Conservation (phyloP, 1,140 invertebrate species). For the Chionoecetes opilio region DNA sequence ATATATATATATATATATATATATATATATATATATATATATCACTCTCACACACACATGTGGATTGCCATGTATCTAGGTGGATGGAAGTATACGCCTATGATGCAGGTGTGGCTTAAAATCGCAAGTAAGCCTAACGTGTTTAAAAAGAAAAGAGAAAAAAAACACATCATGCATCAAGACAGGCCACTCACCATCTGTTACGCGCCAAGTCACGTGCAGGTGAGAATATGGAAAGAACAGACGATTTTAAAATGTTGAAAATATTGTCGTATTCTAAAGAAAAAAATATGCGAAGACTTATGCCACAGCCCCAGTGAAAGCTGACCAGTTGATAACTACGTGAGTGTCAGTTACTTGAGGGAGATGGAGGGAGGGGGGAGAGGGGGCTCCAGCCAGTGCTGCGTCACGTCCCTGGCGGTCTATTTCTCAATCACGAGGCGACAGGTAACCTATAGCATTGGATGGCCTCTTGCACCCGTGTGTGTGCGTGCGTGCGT, state of each 20-base stretch:
- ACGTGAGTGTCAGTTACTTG: background rate
- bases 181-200: background rate
- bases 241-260: background rate
- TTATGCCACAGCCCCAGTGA: background rate
- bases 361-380: background rate
- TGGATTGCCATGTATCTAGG: background rate
- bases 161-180: too few species aligned
- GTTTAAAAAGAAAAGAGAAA: too few species aligned
- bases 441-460: background rate
- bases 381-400: background rate
- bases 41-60: too few species aligned
- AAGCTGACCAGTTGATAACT: background rate
- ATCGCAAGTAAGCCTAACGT: background rate
- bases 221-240: background rate
- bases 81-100: background rate
- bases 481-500: slow-evolving; percentile 20
- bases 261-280: background rate
- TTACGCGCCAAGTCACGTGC: background rate
- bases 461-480: background rate
- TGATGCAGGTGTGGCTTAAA: background rate
- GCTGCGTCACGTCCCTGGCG: background rate
- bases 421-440: background rate
- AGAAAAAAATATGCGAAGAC: background rate
- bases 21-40: slow-evolving; percentile 62
- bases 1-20: slow-evolving; percentile 62